Evolutionary conservation across 2,888 invertebrate genomes (phyloP), one percentile per base, ranked within the genome.

Genomic region (Brenthis ino): DNA sequence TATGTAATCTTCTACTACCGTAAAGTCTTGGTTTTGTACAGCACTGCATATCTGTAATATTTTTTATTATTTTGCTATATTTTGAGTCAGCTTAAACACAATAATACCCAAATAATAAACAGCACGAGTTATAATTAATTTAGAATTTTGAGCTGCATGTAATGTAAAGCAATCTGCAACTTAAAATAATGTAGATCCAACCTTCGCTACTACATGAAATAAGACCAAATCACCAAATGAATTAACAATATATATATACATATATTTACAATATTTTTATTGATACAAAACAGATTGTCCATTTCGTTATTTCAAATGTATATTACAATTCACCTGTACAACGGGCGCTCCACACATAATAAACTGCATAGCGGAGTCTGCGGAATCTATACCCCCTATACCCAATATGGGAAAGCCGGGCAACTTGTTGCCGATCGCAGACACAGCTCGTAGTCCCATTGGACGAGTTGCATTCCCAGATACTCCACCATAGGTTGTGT

Each of bases 21-120:
- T 99, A 82, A 99, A 99, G 89, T 99, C 99, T 92, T 99, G 99
- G 90, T 99, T 99, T 88, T 99, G 99, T 24, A 99, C 95, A 0
- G 99, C 98, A 79, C 99, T 99, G 89, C 99, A 98, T 68, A 99
- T 94, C 96, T 97, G 79, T 1, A 67, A 63, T 14, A 13, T 16
- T 11, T 11, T 43, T 43, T 43, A 43, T 43, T 8, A 43, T 43
- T 43, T 43, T 3, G 2, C 3, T 43, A 43, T 11, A 43, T 43
- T 43, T 43, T 43, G 11, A 43, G 37, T 11, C 2, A 11, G 37
- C 37, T 43, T 43, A 8, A 43, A 43, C 11, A 43, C 11, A 11
- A 37, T 37, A 37, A 37, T 37, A 8, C 8, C 33, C 3, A 33
- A 6, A 33, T 33, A 33, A 33, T 6, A 6, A 37, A 37, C 6